phyloP scores from a whole-genome alignment of 2,888 invertebrate species.

The Drosophila koepferae region DNA sequence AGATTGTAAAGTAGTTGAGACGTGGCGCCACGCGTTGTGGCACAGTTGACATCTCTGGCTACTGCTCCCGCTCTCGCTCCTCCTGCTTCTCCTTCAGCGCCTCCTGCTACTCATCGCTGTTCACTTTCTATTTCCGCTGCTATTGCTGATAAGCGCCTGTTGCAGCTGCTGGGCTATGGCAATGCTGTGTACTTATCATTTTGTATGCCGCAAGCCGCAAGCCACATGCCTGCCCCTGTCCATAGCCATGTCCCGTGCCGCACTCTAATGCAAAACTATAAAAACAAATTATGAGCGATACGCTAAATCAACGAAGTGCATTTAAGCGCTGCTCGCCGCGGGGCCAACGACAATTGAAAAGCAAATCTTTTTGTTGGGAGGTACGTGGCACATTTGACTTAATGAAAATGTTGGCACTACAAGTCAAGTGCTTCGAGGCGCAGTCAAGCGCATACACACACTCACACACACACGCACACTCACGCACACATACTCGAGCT shows the following conservation, averaged over 20 bases:
- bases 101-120: constrained; percentile 3
- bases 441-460: constrained; percentile 62
- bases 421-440: constrained; percentile 83
- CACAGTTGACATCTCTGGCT: constrained; percentile 49
- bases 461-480: constrained; percentile 21
- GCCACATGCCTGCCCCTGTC: constrained; percentile 32
- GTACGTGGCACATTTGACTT: constrained; percentile 76
- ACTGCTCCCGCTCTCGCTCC: neutral
- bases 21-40: constrained; percentile 47
- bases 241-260: constrained; percentile 25
- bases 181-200: constrained; percentile 48
- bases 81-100: neutral
- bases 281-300: constrained; percentile 83
- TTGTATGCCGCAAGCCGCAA: constrained; percentile 32
- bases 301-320: constrained; percentile 79
- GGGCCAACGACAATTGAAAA: constrained; percentile 27
- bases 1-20: constrained; percentile 6
- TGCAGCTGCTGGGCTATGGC: constrained; percentile 17
- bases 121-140: constrained; percentile 51
- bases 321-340: constrained; percentile 43
- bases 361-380: constrained; percentile 53
- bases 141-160: constrained; percentile 41
- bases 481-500: constrained; percentile 30
- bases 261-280: constrained; percentile 79
- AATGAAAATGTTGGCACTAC: constrained; percentile 84